Evolutionary conservation across 2,113 vertebrate genomes (phyloP).

Genomic region (Sapayoa aenigma): DNA sequence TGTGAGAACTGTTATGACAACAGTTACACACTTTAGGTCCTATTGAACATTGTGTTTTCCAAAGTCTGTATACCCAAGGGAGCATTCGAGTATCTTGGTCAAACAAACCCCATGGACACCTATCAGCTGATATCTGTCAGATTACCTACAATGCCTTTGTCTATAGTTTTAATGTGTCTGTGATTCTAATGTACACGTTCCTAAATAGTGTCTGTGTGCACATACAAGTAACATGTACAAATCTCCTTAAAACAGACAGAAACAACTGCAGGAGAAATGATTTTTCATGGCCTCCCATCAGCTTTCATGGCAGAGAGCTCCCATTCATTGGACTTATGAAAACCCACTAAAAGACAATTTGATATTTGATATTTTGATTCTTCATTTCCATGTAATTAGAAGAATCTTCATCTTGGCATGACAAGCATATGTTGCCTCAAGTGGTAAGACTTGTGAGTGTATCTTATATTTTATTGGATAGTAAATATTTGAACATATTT

Average conservation of each 20-base stretch:
- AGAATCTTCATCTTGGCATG: not conserved
- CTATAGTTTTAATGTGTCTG: not conserved
- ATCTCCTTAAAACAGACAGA: not conserved
- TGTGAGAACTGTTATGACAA: not conserved
- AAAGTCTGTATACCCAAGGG: not conserved
- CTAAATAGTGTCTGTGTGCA: not conserved
- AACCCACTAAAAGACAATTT: not conserved
- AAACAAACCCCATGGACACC: not conserved
- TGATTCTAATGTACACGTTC: not conserved
- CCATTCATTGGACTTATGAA: not conserved
- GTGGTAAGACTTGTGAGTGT: not conserved
- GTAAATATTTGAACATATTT: not conserved
- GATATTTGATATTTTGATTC: not conserved
- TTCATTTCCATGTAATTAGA: not conserved
- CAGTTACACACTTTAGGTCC: not conserved
- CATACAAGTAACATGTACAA: rapidly evolving
- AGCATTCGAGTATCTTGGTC: not conserved
- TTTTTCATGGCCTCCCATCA: not conserved
- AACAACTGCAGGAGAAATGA: not conserved
- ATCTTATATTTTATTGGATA: not conserved
- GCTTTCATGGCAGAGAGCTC: not conserved
- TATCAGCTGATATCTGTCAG: not conserved
- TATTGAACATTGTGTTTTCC: not conserved
- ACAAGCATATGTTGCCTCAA: not conserved
- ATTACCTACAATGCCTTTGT: not conserved